Evolutionary conservation across 2,888 invertebrate species (phyloP).

Genomic region (Heliconius charithonia): DNA sequence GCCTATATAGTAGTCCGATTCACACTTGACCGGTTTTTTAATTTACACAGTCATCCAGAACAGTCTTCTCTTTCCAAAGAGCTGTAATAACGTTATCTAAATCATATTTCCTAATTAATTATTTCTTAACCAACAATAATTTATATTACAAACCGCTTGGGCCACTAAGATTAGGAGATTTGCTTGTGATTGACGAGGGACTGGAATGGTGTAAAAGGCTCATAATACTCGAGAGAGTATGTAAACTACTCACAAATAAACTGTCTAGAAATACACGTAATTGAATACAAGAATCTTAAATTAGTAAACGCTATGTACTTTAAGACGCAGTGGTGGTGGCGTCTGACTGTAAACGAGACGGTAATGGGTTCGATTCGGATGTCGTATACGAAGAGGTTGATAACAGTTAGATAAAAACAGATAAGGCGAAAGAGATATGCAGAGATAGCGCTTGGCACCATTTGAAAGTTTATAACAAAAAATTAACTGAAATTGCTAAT

Average conservation of each 20-base stretch:
- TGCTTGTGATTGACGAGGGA: conserved; percentile 45
- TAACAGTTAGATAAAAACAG: too few relatives aligned
- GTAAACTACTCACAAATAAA: conserved; percentile 39
- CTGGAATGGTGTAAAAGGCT: conserved; percentile 37
- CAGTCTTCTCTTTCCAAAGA: background rate
- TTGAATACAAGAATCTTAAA: conserved; percentile 6
- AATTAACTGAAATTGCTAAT: too few relatives aligned
- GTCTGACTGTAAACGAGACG: background rate
- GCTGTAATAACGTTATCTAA: background rate
- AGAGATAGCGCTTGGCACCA: too few relatives aligned
- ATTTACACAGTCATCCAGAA: too few relatives aligned
- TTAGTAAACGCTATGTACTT: background rate
- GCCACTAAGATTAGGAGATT: conserved; percentile 39
- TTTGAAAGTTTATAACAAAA: too few relatives aligned
- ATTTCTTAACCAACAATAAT: conserved; percentile 8
- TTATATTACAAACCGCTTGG: conserved; percentile 24
- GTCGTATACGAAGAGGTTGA: too few relatives aligned
- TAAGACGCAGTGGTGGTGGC: background rate
- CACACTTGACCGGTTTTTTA: too few relatives aligned
- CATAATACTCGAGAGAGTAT: conserved; percentile 32
- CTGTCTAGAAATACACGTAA: background rate
- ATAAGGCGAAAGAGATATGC: too few relatives aligned
- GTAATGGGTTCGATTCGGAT: background rate
- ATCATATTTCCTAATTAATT: conserved; percentile 5
- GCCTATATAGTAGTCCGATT: too few relatives aligned